These are phyloP conservation scores for Entomyzon cyanotis DNA, from an alignment of 2,113 vertebrate genomes.

Conservation along the genomic window DNA sequence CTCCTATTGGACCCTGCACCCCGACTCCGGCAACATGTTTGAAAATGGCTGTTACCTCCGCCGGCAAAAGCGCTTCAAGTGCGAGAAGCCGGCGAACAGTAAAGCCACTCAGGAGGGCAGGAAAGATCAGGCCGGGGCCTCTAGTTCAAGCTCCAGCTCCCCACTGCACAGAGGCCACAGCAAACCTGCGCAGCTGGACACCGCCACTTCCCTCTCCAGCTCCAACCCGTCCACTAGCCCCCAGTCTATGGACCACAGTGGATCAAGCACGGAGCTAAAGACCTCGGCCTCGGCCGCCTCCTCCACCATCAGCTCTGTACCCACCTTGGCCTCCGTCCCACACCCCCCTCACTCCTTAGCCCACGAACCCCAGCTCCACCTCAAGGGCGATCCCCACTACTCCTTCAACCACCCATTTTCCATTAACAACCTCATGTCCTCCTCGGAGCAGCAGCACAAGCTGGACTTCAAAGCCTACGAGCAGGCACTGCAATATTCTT, in stretches of 20 bases:
- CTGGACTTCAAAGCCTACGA: slow-evolving; percentile 98
- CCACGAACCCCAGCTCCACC: slow-evolving; percentile 90
- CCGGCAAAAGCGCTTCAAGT: slow-evolving; percentile 97
- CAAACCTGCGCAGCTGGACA: slow-evolving; percentile 80
- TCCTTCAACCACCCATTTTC: slow-evolving; percentile 99
- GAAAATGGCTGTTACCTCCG: slow-evolving; percentile 98
- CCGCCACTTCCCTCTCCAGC: slow-evolving; percentile 72
- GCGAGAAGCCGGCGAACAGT: slow-evolving; percentile 82
- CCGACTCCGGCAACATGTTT: slow-evolving; percentile 98
- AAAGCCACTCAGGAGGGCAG: slow-evolving; percentile 76
- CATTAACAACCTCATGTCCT: slow-evolving; percentile 99
- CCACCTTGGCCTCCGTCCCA: slow-evolving; percentile 80
- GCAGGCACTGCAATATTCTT: slow-evolving; percentile 91
- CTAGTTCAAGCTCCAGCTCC: slow-evolving; percentile 72
- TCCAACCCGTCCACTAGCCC: slow-evolving; percentile 78
- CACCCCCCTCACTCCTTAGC: slow-evolving; percentile 83
- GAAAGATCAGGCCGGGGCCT: slow-evolving; percentile 69
- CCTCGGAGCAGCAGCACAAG: slow-evolving; percentile 97
- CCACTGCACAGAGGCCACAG: slow-evolving; percentile 77
- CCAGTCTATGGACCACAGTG: slow-evolving; percentile 81
- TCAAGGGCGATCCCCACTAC: slow-evolving; percentile 96
- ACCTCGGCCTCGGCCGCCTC: slow-evolving; percentile 76
- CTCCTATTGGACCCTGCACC: slow-evolving; percentile 97
- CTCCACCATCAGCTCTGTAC: slow-evolving; percentile 74
- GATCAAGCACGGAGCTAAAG: slow-evolving; percentile 83